Base-by-base conservation (phyloP, 1,140 invertebrate genomes). In the Sycophaga agraensis region DNA sequence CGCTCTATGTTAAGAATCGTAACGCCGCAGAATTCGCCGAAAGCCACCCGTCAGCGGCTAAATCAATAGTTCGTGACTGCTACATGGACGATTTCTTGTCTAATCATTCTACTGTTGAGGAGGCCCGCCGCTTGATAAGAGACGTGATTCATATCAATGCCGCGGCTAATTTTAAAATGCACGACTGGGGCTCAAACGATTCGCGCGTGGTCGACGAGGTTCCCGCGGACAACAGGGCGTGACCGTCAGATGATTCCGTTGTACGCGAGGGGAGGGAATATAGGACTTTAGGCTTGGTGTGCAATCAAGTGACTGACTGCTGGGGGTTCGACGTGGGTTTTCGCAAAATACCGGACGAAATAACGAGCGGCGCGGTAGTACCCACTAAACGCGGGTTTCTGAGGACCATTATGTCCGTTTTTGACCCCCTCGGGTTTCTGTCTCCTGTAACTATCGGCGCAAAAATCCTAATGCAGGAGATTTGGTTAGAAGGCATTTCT, bases 401-500 rank as follows among this genome's bases (percentile, higher is more conserved):
- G n/a, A n/a, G n/a, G n/a, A n/a, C 67, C 7, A 62, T 72, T 2
- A 66, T 72, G 63, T 54, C 64, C 14, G 64, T 77, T 21, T 80
- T 70, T 64, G 77, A 80, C 49, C 70, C 74, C 2, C 64, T 75
- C 11, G 77, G 75, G 24, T 72, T 74, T 55, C 28, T 79, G 12
- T 54, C 70, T 14, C 74, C 75, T 12, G 70, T 75, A 42, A 66
- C 60, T 11, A 71, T 77, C 31, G 68, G 66, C 49, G 42, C 62
- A 22, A 78, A 77, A 68, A 74, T 77, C 9, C 40, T 80, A 3
- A 51, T 81, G 2, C 77, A 79, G 66, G 59, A 73, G 8, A 62
- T 74, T 17, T 76, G 73, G 70, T 4, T 4, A 7, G 43, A 39
- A 14, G 35, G 39, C n/a, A 58, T 62, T n/a, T 4, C 12, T 14